Evolutionary conservation across 2,113 vertebrate species (phyloP), one percentile per base, ranked within the genome.

Genomic region (Geococcyx californianus): DNA sequence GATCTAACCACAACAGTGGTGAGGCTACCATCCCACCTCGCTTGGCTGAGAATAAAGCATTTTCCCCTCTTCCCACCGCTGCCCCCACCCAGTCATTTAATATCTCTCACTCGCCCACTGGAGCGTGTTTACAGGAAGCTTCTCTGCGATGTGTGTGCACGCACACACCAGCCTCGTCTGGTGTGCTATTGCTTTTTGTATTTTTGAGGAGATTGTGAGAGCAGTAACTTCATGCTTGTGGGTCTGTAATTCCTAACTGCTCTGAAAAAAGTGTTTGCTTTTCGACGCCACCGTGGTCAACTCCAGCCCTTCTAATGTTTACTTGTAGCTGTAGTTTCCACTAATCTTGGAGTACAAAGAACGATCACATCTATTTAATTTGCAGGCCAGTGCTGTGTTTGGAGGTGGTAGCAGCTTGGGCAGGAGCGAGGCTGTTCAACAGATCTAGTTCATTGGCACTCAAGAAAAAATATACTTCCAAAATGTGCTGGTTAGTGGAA

Each of bases 121-220:
- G 19, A 21, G 38, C 0, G 0, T 15, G 0, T 49, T 79, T 44
- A 44, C 72, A 93, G 87, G 77, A 66, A 83, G 3, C 62, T 18
- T 25, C 54, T 63, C 21, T 31, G 59, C 28, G 72, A 4, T 8
- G 28, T 5, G 44, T n/a, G 59, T 9, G 36, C 36, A 4, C 3
- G 3, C 24, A 14, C n/a, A 11, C 33, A 11, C 29, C 26, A n/a
- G 75, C 56, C 66, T 15, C 8, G 23, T 8, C 49, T 9, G 20
- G 59, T 11, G 1, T 10, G 1, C 15, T 0, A 6, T 2, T 60
- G 38, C 0, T 3, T 31, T 42, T n/a, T 56, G 42, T 29, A 28
- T 31, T 21, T 13, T 16, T 51, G 38, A 28, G 51, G 23, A 19
- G 34, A 3, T 1, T 64, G 29, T 23, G 70, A n/a, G n/a, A 12